Conservation (phyloP, 1,140 invertebrate genomes). For the Drosophila ironensis region DNA sequence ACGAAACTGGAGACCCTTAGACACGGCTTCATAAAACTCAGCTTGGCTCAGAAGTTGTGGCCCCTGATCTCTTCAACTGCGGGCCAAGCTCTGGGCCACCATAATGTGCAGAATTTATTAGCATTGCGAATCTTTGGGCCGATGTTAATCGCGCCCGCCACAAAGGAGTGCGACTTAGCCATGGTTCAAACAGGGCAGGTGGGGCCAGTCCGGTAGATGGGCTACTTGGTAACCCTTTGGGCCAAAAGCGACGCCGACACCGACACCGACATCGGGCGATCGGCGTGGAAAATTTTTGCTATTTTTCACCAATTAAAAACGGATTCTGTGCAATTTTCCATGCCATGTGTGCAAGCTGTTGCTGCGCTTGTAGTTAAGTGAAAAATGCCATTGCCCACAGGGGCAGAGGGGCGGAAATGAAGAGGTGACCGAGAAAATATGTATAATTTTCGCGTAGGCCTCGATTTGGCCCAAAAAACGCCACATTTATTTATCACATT, state of each 20-base stretch:
- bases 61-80: constrained; percentile 27
- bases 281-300: constrained; percentile 66
- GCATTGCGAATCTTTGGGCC: constrained; percentile 74
- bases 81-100: constrained; percentile 25
- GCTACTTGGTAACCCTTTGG: constrained; percentile 61
- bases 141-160: constrained; percentile 61
- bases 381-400: constrained; percentile 57
- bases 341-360: constrained; percentile 33
- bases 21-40: constrained; percentile 16
- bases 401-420: constrained; percentile 14
- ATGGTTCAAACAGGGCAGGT: constrained; percentile 5
- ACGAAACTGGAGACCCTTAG: background rate
- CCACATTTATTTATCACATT: constrained; percentile 77
- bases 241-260: constrained; percentile 10
- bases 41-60: background rate
- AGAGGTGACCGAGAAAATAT: too few relatives aligned
- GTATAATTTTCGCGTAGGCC: constrained; percentile 35
- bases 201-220: constrained; percentile 8
- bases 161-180: background rate
- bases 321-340: constrained; percentile 70
- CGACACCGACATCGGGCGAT: background rate
- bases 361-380: constrained; percentile 43
- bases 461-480: constrained; percentile 46
- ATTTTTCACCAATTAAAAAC: constrained; percentile 81
- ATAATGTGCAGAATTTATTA: constrained; percentile 75